A percentile compares a stretch with the other conserved stretches of the same genome.
Conservation (phyloP, 2,888 invertebrate species). For the Leucophora obtusa region DNA sequence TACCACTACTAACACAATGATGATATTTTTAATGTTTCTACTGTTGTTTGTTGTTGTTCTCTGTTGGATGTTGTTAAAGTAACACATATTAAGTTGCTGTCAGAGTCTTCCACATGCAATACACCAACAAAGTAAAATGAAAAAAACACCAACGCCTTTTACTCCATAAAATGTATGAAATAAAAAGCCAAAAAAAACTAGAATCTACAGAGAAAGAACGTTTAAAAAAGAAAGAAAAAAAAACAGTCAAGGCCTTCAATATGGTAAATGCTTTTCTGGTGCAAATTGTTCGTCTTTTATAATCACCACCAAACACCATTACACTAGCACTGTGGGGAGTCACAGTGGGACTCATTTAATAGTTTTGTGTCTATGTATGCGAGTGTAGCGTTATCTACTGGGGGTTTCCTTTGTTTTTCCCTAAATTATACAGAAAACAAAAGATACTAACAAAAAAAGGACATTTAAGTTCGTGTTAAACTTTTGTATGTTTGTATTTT, state of each 20-base stretch:
- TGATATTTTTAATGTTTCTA: not conserved
- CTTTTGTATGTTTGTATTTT: slow-evolving; percentile 14
- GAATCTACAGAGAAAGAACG: slow-evolving; percentile 2
- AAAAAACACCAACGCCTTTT: slow-evolving; percentile 46
- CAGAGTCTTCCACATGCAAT: slow-evolving; percentile 23
- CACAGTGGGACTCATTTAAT: slow-evolving; percentile 56
- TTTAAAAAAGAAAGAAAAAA: not conserved
- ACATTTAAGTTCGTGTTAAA: slow-evolving; percentile 56
- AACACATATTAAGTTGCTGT: slow-evolving; percentile 1
- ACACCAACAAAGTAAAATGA: too few species aligned
- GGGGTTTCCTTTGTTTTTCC: slow-evolving; percentile 31
- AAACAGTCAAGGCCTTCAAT: slow-evolving; percentile 34
- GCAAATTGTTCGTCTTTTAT: slow-evolving; percentile 31
- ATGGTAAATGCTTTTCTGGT: slow-evolving; percentile 38
- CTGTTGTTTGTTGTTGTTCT: not conserved
- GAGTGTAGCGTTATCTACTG: slow-evolving; percentile 31
- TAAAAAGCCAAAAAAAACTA: not conserved
- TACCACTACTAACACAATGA: slow-evolving; percentile 33
- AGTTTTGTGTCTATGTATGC: slow-evolving; percentile 8
- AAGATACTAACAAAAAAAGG: slow-evolving; percentile 33
- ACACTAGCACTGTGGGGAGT: slow-evolving; percentile 14
- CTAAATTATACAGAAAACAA: slow-evolving; percentile 19
- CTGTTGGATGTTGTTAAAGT: not conserved
- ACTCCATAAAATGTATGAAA: not conserved
- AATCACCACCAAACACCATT: slow-evolving; percentile 28